Evolutionary conservation across 1,140 invertebrate species (phyloP), one percentile per base, ranked within the genome.

Genomic region (Anastrepha obliqua): DNA sequence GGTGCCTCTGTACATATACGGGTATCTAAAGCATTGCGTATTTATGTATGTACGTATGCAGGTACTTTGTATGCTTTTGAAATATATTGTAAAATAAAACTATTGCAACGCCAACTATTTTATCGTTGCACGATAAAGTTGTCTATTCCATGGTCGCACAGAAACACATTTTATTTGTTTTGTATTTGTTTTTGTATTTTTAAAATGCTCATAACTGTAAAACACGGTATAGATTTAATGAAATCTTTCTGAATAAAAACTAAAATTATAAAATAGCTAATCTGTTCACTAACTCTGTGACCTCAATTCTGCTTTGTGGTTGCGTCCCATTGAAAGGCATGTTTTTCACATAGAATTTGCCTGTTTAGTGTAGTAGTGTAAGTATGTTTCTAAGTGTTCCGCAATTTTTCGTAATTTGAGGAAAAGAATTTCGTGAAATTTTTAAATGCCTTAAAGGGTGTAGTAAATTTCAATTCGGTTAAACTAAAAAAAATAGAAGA

Each of bases 61-160:
- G 60, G 15, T 9, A 62, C 4, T 51, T 7, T 51, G 47, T 44
- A 70, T 70, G 67, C 39, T 2, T 70, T 13, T 39, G 0, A 6
- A 70, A 70, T 44, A 70, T 29, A 44, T 29, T 29, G 29, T 29
- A 29, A 39, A 47, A 74, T 74, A 39, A 74, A 47, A 74, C 67
- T 74, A 47, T 42, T 47, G 74, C 47, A 55, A 4, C 74, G 4
- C 47, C 9, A 55, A 81, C 55, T 47, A 81, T 81, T 81, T 20
- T 55, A 81, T 55, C n/a, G 74, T 81, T 81, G 74, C 74, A 81
- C 55, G 74, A 81, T 81, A 81, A 55, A 81, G 74, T 81, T 81
- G 74, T 81, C 74, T 81, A 55, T n/a, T 81, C 74, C 47, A 81
- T 55, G 74, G 74, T 20, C 74, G 47, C 17, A 15, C 42, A 44